Evolutionary conservation across 2,113 vertebrate genomes (phyloP).

Genomic region (Bostrychus sinensis): DNA sequence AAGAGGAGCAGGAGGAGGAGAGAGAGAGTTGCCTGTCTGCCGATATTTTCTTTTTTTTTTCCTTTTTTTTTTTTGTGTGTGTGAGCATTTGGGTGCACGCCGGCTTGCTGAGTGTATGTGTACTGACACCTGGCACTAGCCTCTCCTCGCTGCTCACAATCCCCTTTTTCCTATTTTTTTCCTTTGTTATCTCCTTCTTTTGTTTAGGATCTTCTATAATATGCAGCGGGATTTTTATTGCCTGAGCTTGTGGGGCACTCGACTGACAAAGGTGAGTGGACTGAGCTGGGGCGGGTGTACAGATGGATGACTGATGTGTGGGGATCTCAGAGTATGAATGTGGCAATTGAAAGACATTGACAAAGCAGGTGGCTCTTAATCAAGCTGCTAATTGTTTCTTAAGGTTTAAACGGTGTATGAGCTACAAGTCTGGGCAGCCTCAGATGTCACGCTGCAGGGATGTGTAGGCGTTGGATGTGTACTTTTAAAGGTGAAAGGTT

Average conservation of each 20-base stretch:
- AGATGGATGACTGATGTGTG: slow-evolving; percentile 11
- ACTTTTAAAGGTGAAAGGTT: slow-evolving; percentile 48
- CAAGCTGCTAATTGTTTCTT: slow-evolving; percentile 31
- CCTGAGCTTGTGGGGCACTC: slow-evolving; percentile 44
- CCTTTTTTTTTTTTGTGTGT: slow-evolving; percentile 18
- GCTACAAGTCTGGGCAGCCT: slow-evolving; percentile 36
- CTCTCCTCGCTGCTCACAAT: slow-evolving; percentile 66
- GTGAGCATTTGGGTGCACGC: slow-evolving; percentile 24
- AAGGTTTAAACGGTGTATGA: slow-evolving; percentile 6
- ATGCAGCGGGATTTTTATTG: slow-evolving; percentile 75
- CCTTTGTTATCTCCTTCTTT: slow-evolving; percentile 40
- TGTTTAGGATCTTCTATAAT: slow-evolving; percentile 50
- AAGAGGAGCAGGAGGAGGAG: slow-evolving; percentile 9
- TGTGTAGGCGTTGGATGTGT: slow-evolving; percentile 37
- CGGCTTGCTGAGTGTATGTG: slow-evolving; percentile 56
- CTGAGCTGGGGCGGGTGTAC: slow-evolving; percentile 5
- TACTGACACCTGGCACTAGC: slow-evolving; percentile 74
- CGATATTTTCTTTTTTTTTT: slow-evolving; percentile 14
- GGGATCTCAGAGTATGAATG: slow-evolving; percentile 16
- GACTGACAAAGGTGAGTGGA: slow-evolving; percentile 74
- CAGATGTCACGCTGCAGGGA: not conserved
- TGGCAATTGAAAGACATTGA: slow-evolving; percentile 25
- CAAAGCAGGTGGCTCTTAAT: not conserved
- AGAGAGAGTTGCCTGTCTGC: slow-evolving; percentile 62
- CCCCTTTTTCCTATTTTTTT: slow-evolving; percentile 33